Conservation (phyloP, 2,888 invertebrate species). For the Hedya salicella region DNA sequence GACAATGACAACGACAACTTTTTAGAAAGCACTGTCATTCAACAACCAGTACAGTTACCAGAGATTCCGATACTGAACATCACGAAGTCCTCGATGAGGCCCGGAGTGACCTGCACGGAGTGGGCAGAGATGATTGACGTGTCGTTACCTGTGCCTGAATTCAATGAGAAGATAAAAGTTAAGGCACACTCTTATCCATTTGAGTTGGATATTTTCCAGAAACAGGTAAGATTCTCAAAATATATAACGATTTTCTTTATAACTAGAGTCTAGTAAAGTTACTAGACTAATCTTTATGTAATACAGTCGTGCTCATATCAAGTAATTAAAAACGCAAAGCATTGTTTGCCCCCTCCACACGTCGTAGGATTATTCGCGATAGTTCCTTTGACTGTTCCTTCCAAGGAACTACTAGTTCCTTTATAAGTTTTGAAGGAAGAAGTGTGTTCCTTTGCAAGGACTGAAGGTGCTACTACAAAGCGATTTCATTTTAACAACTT, state of each 20-base stretch:
- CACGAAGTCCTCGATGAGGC: slow-evolving; percentile 77
- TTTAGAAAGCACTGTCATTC: slow-evolving; percentile 70
- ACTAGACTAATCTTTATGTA: too few species aligned
- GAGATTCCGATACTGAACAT: slow-evolving; percentile 88
- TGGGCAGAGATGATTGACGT: slow-evolving; percentile 96
- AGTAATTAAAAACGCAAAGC: too few species aligned
- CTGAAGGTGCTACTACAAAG: too few species aligned
- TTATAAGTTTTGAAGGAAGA: too few species aligned
- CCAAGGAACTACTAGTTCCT: too few species aligned
- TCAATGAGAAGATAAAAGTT: slow-evolving; percentile 91
- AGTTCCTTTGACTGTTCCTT: too few species aligned
- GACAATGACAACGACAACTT: slow-evolving; percentile 74
- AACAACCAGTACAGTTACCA: slow-evolving; percentile 71
- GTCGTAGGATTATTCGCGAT: too few species aligned
- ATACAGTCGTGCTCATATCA: too few species aligned
- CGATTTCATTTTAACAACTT: too few species aligned
- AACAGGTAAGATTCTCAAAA: slow-evolving; percentile 85
- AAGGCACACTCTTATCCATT: slow-evolving; percentile 95
- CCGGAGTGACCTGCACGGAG: slow-evolving; percentile 85
- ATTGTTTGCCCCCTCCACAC: too few species aligned
- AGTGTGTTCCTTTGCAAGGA: too few species aligned
- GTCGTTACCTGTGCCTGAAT: slow-evolving; percentile 91
- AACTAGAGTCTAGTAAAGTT: neutral
- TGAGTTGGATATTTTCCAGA: slow-evolving; percentile 98
- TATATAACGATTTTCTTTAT: neutral